These are phyloP conservation scores for Tetanocera ferruginea DNA, from an alignment of 2,888 invertebrate genomes.

Conservation along the genomic window DNA sequence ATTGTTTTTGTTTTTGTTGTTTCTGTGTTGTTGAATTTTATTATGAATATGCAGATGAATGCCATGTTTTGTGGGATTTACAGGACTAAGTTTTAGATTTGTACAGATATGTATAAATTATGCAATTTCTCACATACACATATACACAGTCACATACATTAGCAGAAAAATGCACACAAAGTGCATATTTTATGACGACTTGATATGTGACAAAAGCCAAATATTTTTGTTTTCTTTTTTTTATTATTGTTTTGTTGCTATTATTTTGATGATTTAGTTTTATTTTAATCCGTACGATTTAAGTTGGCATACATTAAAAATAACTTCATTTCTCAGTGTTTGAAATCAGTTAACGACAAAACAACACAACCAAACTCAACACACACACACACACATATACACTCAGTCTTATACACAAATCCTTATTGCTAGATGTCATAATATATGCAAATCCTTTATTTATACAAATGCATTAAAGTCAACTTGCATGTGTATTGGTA, in stretches of 20 bases:
- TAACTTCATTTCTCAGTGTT: slow-evolving; percentile 52
- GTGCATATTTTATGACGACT: slow-evolving; percentile 16
- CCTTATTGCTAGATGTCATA: slow-evolving; percentile 39
- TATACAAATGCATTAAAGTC: slow-evolving; percentile 17
- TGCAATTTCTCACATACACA: slow-evolving; percentile 55
- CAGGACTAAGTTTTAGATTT: not conserved
- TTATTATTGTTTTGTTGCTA: not conserved
- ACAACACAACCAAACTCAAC: not conserved
- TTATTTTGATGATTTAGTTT: slow-evolving; percentile 18
- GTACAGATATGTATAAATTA: slow-evolving; percentile 55
- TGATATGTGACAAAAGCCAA: not conserved
- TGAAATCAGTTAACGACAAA: slow-evolving; percentile 9
- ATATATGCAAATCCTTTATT: slow-evolving; percentile 51
- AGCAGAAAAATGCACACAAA: not conserved
- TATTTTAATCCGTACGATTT: slow-evolving; percentile 1
- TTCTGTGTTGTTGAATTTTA: slow-evolving; percentile 31
- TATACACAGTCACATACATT: not conserved
- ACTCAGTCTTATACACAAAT: not conserved
- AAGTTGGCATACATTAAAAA: slow-evolving; percentile 50
- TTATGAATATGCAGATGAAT: slow-evolving; percentile 4
- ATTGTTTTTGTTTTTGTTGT: slow-evolving; percentile 28
- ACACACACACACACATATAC: slow-evolving; percentile 14
- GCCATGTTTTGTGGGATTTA: slow-evolving; percentile 14
- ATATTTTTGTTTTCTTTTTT: not conserved
- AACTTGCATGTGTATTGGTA: slow-evolving; percentile 8